Conservation (phyloP, 53 echinoderm and acorn worm genomes). For the Mesocentrotus franciscanus region DNA sequence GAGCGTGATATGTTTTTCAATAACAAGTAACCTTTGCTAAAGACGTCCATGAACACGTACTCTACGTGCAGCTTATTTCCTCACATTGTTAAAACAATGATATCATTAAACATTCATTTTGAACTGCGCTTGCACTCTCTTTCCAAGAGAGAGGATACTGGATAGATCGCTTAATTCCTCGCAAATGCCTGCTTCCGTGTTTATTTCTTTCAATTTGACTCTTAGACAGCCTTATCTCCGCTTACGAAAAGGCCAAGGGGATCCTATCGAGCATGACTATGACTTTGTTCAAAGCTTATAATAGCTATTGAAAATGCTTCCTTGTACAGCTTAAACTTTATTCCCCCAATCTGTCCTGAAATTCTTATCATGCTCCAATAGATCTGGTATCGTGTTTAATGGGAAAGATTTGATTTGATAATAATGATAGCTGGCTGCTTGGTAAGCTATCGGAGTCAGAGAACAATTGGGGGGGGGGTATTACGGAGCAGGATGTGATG, state of each 20-base stretch:
- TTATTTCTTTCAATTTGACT: background rate
- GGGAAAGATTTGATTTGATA: constrained; percentile 8
- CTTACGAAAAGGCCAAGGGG: background rate
- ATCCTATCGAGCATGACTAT: background rate
- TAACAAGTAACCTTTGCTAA: background rate
- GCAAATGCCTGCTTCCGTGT: constrained; percentile 39
- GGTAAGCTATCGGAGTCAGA: background rate
- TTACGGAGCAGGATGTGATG: background rate
- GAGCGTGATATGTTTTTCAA: background rate
- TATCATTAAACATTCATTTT: background rate
- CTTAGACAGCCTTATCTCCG: background rate
- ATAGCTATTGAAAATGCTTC: background rate
- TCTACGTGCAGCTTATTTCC: background rate
- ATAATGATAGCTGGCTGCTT: background rate
- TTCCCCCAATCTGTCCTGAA: background rate
- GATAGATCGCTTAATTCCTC: background rate
- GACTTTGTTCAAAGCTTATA: background rate
- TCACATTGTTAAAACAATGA: background rate
- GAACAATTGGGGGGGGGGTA: constrained; percentile 22
- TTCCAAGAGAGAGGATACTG: background rate
- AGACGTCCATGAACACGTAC: background rate
- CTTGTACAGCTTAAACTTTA: background rate
- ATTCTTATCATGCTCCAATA: background rate
- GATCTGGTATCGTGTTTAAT: background rate
- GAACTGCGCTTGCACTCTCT: constrained; percentile 22